These are phyloP conservation scores for Mohoua ochrocephala DNA, from an alignment of 2,113 vertebrate species.

Conservation along the genomic window DNA sequence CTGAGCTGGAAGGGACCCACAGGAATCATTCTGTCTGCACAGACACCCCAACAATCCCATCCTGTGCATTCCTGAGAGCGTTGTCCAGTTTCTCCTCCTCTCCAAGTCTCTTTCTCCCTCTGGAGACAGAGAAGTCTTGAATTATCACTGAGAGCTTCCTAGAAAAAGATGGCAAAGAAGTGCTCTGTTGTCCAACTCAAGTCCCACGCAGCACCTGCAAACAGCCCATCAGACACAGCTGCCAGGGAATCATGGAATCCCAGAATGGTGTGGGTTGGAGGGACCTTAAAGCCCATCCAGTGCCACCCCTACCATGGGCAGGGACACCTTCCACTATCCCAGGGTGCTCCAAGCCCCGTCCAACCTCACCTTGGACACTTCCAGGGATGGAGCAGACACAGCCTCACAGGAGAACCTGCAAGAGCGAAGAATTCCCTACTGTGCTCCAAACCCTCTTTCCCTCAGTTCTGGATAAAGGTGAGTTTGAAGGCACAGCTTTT, in stretches of 20 bases:
- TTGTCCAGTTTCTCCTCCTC: neutral
- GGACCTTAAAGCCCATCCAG: neutral
- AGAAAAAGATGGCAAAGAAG: neutral
- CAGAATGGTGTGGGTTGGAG: neutral
- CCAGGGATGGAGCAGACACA: neutral
- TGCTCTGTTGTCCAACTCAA: neutral
- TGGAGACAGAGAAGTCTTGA: neutral
- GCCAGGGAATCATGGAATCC: neutral
- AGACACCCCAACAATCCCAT: neutral
- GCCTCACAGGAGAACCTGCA: neutral
- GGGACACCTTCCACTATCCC: neutral
- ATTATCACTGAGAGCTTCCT: neutral
- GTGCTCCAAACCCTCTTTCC: neutral
- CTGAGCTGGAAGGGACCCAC: neutral
- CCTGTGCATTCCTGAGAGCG: neutral
- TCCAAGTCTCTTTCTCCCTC: neutral
- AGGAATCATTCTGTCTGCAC: neutral
- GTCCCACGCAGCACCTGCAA: neutral
- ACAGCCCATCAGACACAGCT: neutral
- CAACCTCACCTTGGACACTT: neutral
- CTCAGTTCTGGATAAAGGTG: neutral
- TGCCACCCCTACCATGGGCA: neutral
- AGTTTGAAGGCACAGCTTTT: neutral
- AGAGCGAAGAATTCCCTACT: neutral
- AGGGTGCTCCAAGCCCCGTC: rapidly evolving